phyloP scores from a whole-genome alignment of 2,888 invertebrate genomes.

The Polyommatus icarus region DNA sequence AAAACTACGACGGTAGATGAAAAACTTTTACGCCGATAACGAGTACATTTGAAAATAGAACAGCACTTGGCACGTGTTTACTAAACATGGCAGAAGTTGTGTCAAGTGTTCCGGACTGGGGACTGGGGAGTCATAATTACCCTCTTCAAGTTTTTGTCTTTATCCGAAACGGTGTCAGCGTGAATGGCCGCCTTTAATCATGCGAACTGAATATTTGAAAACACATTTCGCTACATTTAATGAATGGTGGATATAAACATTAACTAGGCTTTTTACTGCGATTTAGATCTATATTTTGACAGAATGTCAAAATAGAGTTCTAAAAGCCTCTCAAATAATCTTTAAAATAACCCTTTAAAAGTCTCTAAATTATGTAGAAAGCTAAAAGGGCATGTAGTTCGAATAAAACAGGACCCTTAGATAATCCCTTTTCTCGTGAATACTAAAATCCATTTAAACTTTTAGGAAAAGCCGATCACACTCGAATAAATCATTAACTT shows the following conservation, averaged over 20 bases:
- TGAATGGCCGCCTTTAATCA: conserved; percentile 12
- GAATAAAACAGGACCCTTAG: neutral
- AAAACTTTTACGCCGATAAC: neutral
- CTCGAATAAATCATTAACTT: conserved; percentile 7
- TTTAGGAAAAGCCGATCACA: neutral
- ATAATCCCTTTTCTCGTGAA: neutral
- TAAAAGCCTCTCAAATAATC: no score
- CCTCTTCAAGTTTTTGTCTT: conserved; percentile 25
- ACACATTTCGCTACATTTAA: neutral
- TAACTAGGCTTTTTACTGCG: no score
- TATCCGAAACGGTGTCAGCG: conserved; percentile 8
- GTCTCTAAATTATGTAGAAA: no score
- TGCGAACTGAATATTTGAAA: conserved; percentile 1
- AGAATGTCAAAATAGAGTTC: no score
- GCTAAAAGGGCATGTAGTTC: neutral
- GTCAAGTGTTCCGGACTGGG: conserved; percentile 5
- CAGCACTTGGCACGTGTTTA: conserved; percentile 24
- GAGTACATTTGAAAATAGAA: conserved; percentile 17
- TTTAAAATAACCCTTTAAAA: no score
- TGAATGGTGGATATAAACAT: neutral
- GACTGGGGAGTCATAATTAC: conserved; percentile 29
- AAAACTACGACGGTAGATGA: neutral
- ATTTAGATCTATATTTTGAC: no score
- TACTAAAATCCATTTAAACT: neutral
- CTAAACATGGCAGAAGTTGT: conserved; percentile 21